phyloP scores from a whole-genome alignment of 2,797 vertebrate genomes.

The Pseudochaenichthys georgianus region DNA sequence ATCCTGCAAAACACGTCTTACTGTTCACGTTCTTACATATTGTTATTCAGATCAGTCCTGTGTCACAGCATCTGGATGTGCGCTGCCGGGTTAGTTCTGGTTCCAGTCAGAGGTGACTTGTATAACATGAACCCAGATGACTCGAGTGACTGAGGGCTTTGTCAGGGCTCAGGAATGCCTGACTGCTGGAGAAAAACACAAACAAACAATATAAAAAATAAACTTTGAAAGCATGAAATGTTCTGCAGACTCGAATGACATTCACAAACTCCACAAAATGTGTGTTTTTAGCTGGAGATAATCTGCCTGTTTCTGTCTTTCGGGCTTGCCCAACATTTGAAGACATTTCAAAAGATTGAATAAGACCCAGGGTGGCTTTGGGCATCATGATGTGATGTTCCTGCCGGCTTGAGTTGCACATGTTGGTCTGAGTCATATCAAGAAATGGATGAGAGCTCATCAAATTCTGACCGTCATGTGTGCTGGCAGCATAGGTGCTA shows the following conservation, averaged over 20 bases:
- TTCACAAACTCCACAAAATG: constrained; percentile 24
- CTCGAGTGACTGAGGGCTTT: constrained; percentile 31
- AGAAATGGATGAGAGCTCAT: constrained; percentile 14
- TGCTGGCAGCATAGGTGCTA: too few species aligned
- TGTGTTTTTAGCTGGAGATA: constrained; percentile 42
- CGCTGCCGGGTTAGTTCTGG: constrained; percentile 9
- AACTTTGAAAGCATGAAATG: constrained; percentile 26
- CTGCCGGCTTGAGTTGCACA: constrained; percentile 53
- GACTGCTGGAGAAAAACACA: constrained; percentile 42
- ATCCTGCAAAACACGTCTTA: neutral
- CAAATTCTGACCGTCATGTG: constrained; percentile 17
- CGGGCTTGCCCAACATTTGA: constrained; percentile 42
- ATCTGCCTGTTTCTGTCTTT: constrained; percentile 47
- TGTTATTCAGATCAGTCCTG: neutral
- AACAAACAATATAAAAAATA: constrained; percentile 62
- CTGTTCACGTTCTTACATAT: neutral
- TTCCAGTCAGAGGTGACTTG: constrained; percentile 38
- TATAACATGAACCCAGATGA: constrained; percentile 40
- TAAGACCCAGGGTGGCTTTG: constrained; percentile 41
- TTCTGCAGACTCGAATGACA: constrained; percentile 32
- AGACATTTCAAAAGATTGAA: constrained; percentile 52
- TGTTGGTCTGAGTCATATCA: constrained; percentile 32
- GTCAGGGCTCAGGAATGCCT: constrained; percentile 52
- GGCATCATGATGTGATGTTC: constrained; percentile 62
- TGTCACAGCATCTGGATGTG: neutral